phyloP scores from a whole-genome alignment of 2,888 invertebrate species.

The Drosophila pseudotakahashii region DNA sequence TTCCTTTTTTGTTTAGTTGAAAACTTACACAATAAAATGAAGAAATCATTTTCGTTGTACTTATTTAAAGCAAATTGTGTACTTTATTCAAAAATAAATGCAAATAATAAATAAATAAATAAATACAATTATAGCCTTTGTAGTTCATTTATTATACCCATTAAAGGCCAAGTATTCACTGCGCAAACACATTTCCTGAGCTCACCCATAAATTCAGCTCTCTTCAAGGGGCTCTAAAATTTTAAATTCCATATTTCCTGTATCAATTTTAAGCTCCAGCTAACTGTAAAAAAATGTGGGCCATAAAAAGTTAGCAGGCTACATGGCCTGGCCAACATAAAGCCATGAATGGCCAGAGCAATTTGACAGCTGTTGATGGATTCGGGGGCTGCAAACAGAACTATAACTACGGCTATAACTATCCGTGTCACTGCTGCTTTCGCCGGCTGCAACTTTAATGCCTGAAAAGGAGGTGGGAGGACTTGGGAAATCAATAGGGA shows the following conservation, averaged over 20 bases:
- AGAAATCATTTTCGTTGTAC: background rate
- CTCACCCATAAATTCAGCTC: background rate
- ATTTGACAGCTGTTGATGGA: conserved; percentile 67
- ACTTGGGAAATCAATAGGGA: conserved; percentile 46
- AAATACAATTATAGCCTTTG: too few species aligned
- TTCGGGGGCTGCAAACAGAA: conserved; percentile 48
- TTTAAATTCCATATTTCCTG: conserved; percentile 15
- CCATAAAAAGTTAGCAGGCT: conserved; percentile 21
- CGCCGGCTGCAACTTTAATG: conserved; percentile 56
- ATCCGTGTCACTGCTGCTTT: conserved; percentile 40
- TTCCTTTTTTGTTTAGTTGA: too few species aligned
- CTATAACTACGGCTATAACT: conserved; percentile 50
- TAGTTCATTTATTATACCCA: too few species aligned
- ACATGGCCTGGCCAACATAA: conserved; percentile 6
- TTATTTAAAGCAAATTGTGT: too few species aligned
- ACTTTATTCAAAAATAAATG: too few species aligned
- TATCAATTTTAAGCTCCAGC: conserved; percentile 3
- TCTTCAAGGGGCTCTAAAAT: background rate
- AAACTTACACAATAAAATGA: background rate
- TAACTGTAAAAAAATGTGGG: conserved; percentile 1
- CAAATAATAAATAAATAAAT: background rate
- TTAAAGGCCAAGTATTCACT: background rate
- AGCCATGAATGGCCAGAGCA: conserved; percentile 34
- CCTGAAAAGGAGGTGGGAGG: conserved; percentile 16
- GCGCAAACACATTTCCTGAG: background rate